Base-by-base conservation (phyloP, 2,888 invertebrate species). In the Amblyteles armatorius region DNA sequence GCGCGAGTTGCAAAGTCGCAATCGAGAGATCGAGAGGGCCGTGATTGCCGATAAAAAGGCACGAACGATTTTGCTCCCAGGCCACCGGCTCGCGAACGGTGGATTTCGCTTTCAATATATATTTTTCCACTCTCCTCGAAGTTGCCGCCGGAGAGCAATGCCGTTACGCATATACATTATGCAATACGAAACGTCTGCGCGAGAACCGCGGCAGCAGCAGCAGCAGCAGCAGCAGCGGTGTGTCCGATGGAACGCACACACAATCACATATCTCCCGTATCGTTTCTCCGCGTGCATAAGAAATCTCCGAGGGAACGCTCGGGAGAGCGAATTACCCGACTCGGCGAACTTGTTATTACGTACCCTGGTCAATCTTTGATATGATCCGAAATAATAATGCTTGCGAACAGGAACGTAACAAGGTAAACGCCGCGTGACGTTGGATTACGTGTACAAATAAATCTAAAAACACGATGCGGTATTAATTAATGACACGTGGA, bases 101-200 rank as follows among this genome's bases (percentile, higher is more conserved):
- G 84, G 88, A 89, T 90, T 90, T 89, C 89, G 88, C 89, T 90
- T 90, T 89, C 89, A 88, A 90, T 88, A 89, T 89, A 89, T 90
- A 40, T 81, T 52, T 82, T 88, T 86, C 82, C 86, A 79, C 84
- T 87, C 84, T 74, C 29, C 40, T 57, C 72, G 72, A 33, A 60
- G 73, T 57, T 11, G 57, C 73, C 40, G 80, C 81, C 26, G 22
- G 83, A 84, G 82, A 87, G 84, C 88, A 83, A 83, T 83, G 86
- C 79, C 82, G 86, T 85, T 86, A 80, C 83, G 80, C 84, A 84
- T 84, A 86, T 57, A 26, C 87, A 89, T 88, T 89, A 82, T 72
- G 78, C 77, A 81, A 78, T 50, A 40, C 60, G n/a, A 57, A 55
- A 55, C 50, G 68, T 29, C 57, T n/a, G 65, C 22, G 60, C 74